A percentile compares a stretch with the other conserved stretches of the same genome.
Conservation (phyloP, 1,140 invertebrate genomes). For the Tetramorium parvispinum region DNA sequence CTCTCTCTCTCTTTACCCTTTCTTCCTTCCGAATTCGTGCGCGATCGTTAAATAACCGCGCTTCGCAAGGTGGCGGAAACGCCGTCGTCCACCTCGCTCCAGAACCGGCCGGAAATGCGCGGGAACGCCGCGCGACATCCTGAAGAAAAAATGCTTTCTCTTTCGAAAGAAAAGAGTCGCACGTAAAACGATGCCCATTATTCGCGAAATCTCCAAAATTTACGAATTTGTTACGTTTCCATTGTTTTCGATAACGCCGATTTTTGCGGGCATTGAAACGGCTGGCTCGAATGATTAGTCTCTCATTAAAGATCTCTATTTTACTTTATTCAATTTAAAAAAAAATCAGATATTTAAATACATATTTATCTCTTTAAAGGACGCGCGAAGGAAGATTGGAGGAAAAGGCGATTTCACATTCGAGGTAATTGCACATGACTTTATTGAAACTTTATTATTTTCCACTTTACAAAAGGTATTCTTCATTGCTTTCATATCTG, state of each 20-base stretch:
- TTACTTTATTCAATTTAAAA: background rate
- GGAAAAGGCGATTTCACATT: background rate
- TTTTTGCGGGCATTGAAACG: background rate
- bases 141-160: slow-evolving; percentile 5
- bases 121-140: slow-evolving; percentile 2
- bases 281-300: background rate
- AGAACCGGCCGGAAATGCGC: slow-evolving; percentile 30
- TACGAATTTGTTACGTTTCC: background rate
- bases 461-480: background rate
- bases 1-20: background rate
- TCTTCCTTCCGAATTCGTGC: slow-evolving; percentile 54
- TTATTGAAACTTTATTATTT: slow-evolving; percentile 2
- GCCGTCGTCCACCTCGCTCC: background rate
- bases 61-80: slow-evolving; percentile 4
- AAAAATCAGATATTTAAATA: background rate
- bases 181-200: background rate
- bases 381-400: background rate
- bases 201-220: background rate
- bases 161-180: background rate
- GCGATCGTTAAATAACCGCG: slow-evolving; percentile 36
- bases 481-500: background rate
- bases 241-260: background rate
- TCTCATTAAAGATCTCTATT: background rate
- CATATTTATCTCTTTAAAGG: background rate
- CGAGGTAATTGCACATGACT: background rate